Conservation (phyloP, 2,113 vertebrate species). For the Falco punctatus region DNA sequence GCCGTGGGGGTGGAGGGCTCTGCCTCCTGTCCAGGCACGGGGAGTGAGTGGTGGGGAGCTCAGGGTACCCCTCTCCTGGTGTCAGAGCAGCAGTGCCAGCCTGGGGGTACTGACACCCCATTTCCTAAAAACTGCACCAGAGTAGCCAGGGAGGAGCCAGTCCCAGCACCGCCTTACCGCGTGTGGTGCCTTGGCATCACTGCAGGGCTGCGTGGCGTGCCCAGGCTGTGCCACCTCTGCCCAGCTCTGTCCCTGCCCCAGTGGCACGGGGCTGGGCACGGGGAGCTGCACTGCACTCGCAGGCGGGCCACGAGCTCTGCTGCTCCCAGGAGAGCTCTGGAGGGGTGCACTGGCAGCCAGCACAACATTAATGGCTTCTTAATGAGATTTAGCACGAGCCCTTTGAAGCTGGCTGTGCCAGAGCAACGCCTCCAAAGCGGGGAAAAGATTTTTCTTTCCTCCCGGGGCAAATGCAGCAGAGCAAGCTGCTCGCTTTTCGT, state of each 20-base stretch:
- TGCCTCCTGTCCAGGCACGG: not conserved
- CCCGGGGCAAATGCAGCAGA: not conserved
- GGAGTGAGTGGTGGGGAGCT: not conserved
- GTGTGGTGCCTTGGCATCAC: fast-evolving
- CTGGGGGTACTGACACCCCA: not conserved
- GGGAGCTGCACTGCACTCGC: fast-evolving
- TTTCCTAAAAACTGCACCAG: not conserved
- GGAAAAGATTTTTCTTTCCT: not conserved
- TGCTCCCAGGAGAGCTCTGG: not conserved
- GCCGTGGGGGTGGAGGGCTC: fast-evolving
- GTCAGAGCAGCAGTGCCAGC: not conserved
- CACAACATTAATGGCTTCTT: not conserved
- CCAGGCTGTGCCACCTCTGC: not conserved
- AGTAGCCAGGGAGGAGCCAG: not conserved
- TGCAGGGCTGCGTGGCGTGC: not conserved
- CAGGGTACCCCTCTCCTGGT: not conserved
- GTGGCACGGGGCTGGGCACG: fast-evolving
- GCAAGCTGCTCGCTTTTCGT: not conserved
- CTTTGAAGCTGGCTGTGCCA: not conserved
- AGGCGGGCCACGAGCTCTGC: not conserved
- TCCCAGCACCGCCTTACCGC: fast-evolving
- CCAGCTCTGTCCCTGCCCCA: fast-evolving
- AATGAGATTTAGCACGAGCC: not conserved
- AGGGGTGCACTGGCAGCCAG: not conserved
- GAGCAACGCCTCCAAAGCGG: not conserved